These are phyloP conservation scores for Allophyes oxyacanthae DNA, from an alignment of 2,888 invertebrate genomes.

Conservation along the genomic window DNA sequence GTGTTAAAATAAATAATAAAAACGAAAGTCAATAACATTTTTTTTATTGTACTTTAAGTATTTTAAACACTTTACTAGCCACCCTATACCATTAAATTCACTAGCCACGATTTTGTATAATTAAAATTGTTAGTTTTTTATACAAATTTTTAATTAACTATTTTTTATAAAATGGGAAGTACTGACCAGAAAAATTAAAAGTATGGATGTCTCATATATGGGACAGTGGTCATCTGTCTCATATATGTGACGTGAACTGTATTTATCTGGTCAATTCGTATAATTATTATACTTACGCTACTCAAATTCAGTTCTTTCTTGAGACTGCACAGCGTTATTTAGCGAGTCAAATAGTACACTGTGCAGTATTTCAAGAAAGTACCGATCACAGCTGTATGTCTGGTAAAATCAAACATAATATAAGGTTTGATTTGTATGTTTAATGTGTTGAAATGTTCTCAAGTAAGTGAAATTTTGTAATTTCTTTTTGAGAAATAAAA, in stretches of 20 bases:
- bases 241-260: background rate
- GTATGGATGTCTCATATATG: too few species aligned
- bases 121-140: constrained; percentile 46
- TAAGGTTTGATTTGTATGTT: too few species aligned
- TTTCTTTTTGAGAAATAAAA: too few species aligned
- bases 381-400: constrained; percentile 19
- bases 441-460: too few species aligned
- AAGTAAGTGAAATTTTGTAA: too few species aligned
- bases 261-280: constrained; percentile 5
- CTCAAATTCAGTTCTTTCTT: constrained; percentile 22
- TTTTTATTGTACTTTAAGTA: constrained; percentile 56
- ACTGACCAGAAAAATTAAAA: constrained; percentile 8
- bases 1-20: constrained; percentile 21
- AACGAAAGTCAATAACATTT: constrained; percentile 20
- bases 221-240: too few species aligned
- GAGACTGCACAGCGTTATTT: background rate
- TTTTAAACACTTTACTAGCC: constrained; percentile 54
- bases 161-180: constrained; percentile 2
- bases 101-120: constrained; percentile 65
- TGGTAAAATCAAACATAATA: too few species aligned
- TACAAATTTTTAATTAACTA: constrained; percentile 25
- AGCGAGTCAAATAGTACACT: background rate
- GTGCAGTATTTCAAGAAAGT: constrained; percentile 17
- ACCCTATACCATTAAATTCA: constrained; percentile 62
- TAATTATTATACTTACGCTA: constrained; percentile 13